Percentiles rank a stretch among this genome's conserved stretches.
phyloP scores from a whole-genome alignment of 2,797 vertebrate genomes.

The Schizopygopsis pylzovi region DNA sequence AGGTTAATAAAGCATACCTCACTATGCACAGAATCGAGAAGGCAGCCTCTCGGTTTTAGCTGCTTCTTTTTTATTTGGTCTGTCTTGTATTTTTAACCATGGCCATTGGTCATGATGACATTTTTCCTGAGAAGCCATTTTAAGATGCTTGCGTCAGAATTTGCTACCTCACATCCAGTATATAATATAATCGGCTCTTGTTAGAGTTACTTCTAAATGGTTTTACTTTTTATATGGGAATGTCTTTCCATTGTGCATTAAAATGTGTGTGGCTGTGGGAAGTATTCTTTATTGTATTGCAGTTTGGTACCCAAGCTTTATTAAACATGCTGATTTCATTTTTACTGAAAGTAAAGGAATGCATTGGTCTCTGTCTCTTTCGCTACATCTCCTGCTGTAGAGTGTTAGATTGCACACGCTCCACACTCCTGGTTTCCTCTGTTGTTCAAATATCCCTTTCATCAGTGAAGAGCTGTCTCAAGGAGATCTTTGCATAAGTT shows the following conservation, averaged over 20 bases:
- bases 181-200: conserved; percentile 76
- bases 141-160: conserved; percentile 77
- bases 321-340: conserved; percentile 96
- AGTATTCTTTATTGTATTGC: conserved; percentile 92
- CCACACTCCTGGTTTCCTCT: conserved; percentile 82
- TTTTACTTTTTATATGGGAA: conserved; percentile 69
- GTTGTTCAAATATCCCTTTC: conserved; percentile 94
- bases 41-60: conserved; percentile 46
- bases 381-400: conserved; percentile 89
- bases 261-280: conserved; percentile 85
- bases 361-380: conserved; percentile 97
- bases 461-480: conserved; percentile 33
- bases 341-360: conserved; percentile 87
- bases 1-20: conserved; percentile 92
- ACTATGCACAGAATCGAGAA: conserved; percentile 61
- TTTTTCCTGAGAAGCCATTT: conserved; percentile 68
- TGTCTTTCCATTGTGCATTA: conserved; percentile 84
- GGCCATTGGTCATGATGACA: conserved; percentile 41
- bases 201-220: conserved; percentile 73
- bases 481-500: conserved; percentile 27
- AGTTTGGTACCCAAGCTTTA: conserved; percentile 94
- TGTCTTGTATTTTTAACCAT: conserved; percentile 35
- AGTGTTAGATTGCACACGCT: conserved; percentile 83
- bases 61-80: conserved; percentile 39
- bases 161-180: conserved; percentile 77